Conservation (phyloP, 2,113 vertebrate genomes). For the Parus major region DNA sequence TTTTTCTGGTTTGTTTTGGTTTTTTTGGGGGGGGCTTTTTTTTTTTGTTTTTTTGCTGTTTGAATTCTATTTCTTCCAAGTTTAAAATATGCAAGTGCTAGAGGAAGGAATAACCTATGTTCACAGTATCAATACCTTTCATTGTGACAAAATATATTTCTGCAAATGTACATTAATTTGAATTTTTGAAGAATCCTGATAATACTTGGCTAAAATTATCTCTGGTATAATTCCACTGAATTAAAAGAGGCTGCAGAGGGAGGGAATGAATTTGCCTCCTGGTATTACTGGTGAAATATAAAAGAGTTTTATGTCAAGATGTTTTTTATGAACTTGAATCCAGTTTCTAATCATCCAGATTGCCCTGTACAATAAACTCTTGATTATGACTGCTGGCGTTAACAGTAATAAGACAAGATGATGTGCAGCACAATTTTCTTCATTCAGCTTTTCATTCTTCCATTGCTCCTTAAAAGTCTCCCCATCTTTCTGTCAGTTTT, state of each 20-base stretch:
- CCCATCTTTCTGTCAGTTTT: slow-evolving; percentile 66
- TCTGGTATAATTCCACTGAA: slow-evolving; percentile 43
- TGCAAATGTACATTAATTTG: slow-evolving; percentile 61
- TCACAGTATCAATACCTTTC: slow-evolving; percentile 37
- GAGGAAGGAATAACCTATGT: not conserved
- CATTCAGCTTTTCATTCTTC: slow-evolving; percentile 78
- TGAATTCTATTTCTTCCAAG: not conserved
- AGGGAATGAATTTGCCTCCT: slow-evolving; percentile 57
- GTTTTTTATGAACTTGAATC: slow-evolving; percentile 82
- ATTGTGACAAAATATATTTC: slow-evolving; percentile 41
- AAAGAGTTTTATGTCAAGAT: slow-evolving; percentile 75
- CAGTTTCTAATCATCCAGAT: slow-evolving; percentile 83
- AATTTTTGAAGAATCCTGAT: slow-evolving; percentile 21
- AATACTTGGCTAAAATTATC: slow-evolving; percentile 68
- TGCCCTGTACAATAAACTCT: slow-evolving; percentile 84
- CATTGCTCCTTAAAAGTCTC: slow-evolving; percentile 70
- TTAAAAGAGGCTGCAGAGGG: slow-evolving; percentile 50
- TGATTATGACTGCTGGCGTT: slow-evolving; percentile 82
- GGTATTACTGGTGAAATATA: slow-evolving; percentile 62
- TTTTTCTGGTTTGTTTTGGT: no score
- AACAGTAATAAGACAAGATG: slow-evolving; percentile 79
- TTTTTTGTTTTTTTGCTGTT: not conserved
- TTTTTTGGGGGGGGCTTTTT: no score
- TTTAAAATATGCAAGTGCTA: slow-evolving; percentile 33
- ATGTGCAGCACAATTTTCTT: slow-evolving; percentile 78